These are phyloP conservation scores for Periphyllus acericola DNA, from an alignment of 2,888 invertebrate species.

Conservation along the genomic window DNA sequence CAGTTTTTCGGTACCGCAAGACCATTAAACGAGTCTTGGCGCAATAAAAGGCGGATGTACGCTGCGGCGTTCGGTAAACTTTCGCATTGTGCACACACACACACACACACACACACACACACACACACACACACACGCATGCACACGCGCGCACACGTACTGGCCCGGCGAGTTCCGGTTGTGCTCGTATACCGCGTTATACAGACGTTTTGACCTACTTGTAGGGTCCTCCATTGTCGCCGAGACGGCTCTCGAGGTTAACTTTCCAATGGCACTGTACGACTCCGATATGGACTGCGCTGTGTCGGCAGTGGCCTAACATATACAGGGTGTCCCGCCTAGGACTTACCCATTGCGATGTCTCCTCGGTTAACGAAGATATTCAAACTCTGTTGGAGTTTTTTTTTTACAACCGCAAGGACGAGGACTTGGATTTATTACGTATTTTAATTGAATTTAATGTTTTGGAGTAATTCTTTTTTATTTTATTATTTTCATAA, in stretches of 20 bases:
- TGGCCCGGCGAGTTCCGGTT: slow-evolving; percentile 33
- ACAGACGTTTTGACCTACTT: slow-evolving; percentile 39
- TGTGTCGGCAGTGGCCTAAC: no score
- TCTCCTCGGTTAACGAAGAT: no score
- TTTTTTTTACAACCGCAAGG: no score
- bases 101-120: no score
- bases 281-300: background rate
- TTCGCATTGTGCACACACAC: background rate
- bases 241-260: slow-evolving; percentile 7
- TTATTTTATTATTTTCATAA: no score
- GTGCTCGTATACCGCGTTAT: background rate
- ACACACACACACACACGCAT: no score
- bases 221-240: slow-evolving; percentile 4
- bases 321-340: no score
- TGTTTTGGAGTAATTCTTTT: no score
- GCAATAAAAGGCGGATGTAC: background rate
- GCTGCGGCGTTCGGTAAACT: background rate
- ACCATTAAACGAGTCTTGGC: background rate
- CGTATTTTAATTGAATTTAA: no score
- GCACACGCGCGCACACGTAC: background rate
- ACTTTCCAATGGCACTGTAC: slow-evolving; percentile 27
- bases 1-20: background rate
- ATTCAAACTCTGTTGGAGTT: no score
- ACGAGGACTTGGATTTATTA: no score
- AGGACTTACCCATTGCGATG: no score